phyloP scores from a whole-genome alignment of 2,888 invertebrate species.

The Marronus borbonicus region DNA sequence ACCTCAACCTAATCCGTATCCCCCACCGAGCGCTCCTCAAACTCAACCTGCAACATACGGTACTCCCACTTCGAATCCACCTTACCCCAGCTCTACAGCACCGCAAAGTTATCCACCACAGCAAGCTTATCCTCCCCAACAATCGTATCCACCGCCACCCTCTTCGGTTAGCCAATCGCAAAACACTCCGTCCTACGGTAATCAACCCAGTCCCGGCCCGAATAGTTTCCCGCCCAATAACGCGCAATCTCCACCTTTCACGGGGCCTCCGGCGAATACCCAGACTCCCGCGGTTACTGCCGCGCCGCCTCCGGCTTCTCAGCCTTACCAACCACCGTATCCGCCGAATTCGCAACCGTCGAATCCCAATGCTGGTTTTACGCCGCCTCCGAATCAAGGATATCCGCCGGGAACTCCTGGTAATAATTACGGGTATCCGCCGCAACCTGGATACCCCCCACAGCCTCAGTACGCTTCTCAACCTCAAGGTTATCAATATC shows the following conservation, averaged over 20 bases:
- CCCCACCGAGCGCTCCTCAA: conserved; percentile 55
- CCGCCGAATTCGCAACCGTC: conserved; percentile 70
- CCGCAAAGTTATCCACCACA: conserved; percentile 68
- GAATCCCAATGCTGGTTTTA: conserved; percentile 71
- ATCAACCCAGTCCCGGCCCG: conserved; percentile 73
- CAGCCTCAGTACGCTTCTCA: conserved; percentile 75
- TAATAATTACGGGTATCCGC: conserved; percentile 72
- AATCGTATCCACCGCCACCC: conserved; percentile 73
- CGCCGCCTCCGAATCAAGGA: conserved; percentile 68
- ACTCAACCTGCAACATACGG: conserved; percentile 64
- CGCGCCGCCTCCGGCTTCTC: conserved; percentile 72
- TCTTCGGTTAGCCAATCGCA: conserved; percentile 73
- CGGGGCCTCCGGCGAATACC: conserved; percentile 69
- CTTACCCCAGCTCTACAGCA: conserved; percentile 63
- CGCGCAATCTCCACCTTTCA: conserved; percentile 78
- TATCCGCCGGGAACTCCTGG: conserved; percentile 65
- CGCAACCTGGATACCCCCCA: conserved; percentile 76
- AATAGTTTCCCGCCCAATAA: conserved; percentile 69
- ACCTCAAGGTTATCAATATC: conserved; percentile 78
- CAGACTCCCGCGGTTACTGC: conserved; percentile 73
- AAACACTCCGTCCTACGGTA: conserved; percentile 74
- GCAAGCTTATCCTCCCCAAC: conserved; percentile 74
- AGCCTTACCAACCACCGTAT: conserved; percentile 74
- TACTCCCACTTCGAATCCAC: conserved; percentile 65
- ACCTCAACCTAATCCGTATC: conserved; percentile 56